Base-by-base conservation (phyloP, 2,888 invertebrate genomes). In the Anorthoa munda region DNA sequence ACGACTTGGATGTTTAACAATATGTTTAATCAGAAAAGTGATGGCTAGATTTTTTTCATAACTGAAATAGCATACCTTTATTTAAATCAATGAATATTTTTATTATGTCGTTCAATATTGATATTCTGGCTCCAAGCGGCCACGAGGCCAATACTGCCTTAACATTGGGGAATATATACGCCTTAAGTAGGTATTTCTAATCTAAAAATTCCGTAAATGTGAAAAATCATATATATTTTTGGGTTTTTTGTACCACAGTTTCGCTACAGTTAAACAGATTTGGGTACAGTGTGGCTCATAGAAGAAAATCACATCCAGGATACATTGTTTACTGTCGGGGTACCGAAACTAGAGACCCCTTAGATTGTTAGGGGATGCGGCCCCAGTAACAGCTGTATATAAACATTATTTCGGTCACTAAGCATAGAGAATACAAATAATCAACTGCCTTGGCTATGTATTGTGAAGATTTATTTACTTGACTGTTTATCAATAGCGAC, bases 401-500 rank as follows among this genome's bases (percentile, higher is more conserved):
- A 3, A 56, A 58, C 7, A 58, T n/a, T 9, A 12, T 39, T 39
- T 4, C 31, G 4, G 17, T 4, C 17, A 31, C 17, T 68, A 51
- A 13, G n/a, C 9, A n/a, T n/a, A 13, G n/a, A 39, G 2, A 13
- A 3, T 53, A 53, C 3, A 50, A 50, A 50, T 66, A 39, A 46
- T 9, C 2, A 23, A 11, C 9, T 45, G 45, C 9, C 48, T 21
- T 50, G 31, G 2, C 58, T 63, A 64, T 50, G 67, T 60, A 80
- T 13, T 59, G 31, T 21, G n/a, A 26, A 2, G 9, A 82, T 21
- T 55, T 64, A 69, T 69, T 75, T 72, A 80, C 65, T 53, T 45
- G 51, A 53, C 46, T 56, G 60, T 66, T 71, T 79, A 83, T 81
- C 70, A 75, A 81, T 55, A 75, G 65, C 60, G n/a, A 71, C 64